Conservation (phyloP, 2,888 invertebrate genomes). For the Hartigia nigra region DNA sequence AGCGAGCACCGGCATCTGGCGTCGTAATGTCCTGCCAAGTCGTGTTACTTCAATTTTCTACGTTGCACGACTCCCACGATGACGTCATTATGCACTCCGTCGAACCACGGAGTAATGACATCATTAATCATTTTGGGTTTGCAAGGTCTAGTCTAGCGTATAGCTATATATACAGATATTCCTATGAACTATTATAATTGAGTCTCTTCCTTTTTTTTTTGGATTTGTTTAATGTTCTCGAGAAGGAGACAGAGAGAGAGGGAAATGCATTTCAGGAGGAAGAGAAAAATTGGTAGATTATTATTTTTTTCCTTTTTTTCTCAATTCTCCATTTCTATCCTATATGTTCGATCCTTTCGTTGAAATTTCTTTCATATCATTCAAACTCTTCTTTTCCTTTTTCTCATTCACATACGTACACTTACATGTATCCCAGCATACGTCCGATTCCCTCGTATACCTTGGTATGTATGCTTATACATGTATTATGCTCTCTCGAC, state of each 20-base stretch:
- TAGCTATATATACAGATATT: not conserved
- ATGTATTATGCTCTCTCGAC: not conserved
- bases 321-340: not conserved
- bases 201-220: not conserved
- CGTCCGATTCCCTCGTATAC: not conserved
- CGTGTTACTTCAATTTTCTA: slow-evolving; percentile 33
- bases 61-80: not conserved
- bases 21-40: slow-evolving; percentile 3
- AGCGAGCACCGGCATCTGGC: not conserved
- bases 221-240: not conserved
- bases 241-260: not conserved
- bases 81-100: slow-evolving; percentile 21
- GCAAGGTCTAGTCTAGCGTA: not conserved
- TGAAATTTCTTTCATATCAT: not conserved
- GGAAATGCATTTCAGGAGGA: not conserved
- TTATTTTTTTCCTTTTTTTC: not conserved
- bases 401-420: not conserved
- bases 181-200: not conserved
- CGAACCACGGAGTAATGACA: slow-evolving; percentile 39
- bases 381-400: not conserved
- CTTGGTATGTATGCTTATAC: not conserved
- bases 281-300: slow-evolving; percentile 25
- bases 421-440: not conserved
- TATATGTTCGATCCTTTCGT: not conserved
- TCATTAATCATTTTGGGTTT: slow-evolving; percentile 36